Percentiles rank a stretch among this genome's conserved stretches.
Evolutionary conservation across 2,888 invertebrate species (phyloP).

Genomic region (Amphiduros pacificus): DNA sequence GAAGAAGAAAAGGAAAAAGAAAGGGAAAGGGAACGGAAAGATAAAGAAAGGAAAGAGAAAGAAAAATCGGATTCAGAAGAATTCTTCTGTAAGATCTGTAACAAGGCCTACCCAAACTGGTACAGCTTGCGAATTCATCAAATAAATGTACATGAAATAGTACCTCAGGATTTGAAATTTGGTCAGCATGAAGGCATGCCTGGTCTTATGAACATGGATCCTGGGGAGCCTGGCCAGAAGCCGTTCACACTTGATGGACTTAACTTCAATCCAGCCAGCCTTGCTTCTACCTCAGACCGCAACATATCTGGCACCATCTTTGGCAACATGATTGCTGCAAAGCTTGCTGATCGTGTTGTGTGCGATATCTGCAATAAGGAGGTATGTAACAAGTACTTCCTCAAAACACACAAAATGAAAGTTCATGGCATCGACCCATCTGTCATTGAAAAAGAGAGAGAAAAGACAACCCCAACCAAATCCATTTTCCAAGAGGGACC

Average conservation of each 20-base stretch:
- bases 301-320: conserved; percentile 42
- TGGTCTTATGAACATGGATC: not conserved
- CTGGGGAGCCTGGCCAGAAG: not conserved
- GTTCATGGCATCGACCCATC: conserved; percentile 69
- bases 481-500: conserved; percentile 1
- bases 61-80: not conserved
- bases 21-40: not conserved
- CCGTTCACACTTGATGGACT: conserved; percentile 13
- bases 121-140: conserved; percentile 64
- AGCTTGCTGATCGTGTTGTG: conserved; percentile 56
- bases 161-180: conserved; percentile 13
- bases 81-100: conserved; percentile 45
- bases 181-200: not conserved
- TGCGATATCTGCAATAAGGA: conserved; percentile 99
- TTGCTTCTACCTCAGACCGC: not conserved
- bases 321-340: conserved; percentile 57
- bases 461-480: conserved; percentile 1
- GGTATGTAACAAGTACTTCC: conserved; percentile 98
- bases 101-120: conserved; percentile 88
- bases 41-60: not conserved
- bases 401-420: conserved; percentile 98
- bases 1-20: not conserved
- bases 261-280: conserved; percentile 1
- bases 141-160: conserved; percentile 49
- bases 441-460: conserved; percentile 25